Evolutionary conservation across 2,797 vertebrate species (phyloP).

Genomic region (Leptoclinus maculatus): DNA sequence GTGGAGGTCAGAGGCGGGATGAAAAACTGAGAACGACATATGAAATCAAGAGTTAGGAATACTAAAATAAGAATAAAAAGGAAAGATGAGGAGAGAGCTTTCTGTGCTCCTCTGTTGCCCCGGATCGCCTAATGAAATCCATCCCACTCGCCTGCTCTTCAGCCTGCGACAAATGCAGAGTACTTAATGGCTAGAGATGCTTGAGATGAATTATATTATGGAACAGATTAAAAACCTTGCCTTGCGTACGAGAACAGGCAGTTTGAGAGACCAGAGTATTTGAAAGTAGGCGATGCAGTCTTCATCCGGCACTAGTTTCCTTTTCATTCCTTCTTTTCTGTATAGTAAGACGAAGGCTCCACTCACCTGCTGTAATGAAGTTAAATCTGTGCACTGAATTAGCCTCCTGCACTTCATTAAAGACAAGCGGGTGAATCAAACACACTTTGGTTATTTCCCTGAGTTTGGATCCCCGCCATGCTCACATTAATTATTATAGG

Average conservation of each 20-base stretch:
- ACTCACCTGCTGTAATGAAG: conserved; percentile 82
- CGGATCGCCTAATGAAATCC: conserved; percentile 82
- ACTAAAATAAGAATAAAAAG: conserved; percentile 66
- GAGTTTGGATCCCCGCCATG: conserved; percentile 84
- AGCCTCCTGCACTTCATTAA: conserved; percentile 84
- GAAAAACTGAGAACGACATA: conserved; percentile 61
- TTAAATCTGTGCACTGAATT: conserved; percentile 80
- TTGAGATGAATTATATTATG: conserved; percentile 85
- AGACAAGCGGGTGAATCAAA: conserved; percentile 82
- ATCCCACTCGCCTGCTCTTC: conserved; percentile 81
- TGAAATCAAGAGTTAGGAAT: conserved; percentile 68
- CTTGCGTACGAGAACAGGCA: conserved; percentile 65
- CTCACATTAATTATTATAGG: conserved; percentile 85
- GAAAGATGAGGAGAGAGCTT: conserved; percentile 58
- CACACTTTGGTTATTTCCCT: conserved; percentile 79
- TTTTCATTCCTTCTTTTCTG: conserved; percentile 64
- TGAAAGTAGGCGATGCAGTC: conserved; percentile 72
- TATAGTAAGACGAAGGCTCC: conserved; percentile 60
- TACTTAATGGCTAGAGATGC: conserved; percentile 82
- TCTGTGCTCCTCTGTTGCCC: conserved; percentile 67
- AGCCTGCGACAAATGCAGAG: conserved; percentile 80
- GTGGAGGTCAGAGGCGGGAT: conserved; percentile 64
- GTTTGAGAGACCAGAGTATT: conserved; percentile 61
- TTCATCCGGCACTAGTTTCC: conserved; percentile 46
- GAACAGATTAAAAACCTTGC: conserved; percentile 85